Percentiles rank a stretch among this genome's conserved stretches.
Evolutionary conservation across 37 sponge, comb jelly and placozoan species (phyloP).

Genomic region (Ianthella basta): DNA sequence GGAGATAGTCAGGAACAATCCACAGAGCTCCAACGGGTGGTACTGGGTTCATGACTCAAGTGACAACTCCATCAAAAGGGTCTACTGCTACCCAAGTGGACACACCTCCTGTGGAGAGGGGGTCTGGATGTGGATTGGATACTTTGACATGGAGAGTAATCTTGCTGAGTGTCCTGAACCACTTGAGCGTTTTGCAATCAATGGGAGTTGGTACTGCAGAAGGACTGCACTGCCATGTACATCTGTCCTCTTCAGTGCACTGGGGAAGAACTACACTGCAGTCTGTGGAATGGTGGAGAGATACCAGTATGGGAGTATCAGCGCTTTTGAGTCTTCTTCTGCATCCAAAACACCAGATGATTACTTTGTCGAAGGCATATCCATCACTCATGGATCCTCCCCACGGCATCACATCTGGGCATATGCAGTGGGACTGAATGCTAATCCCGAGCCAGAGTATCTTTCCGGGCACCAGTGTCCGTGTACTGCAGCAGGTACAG

Average conservation of each 20-base stretch:
- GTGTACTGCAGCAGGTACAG: neutral
- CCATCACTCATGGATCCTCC: neutral
- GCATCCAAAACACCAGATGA: neutral
- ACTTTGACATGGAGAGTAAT: neutral
- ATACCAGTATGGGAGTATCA: neutral
- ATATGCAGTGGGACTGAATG: conserved; percentile 22
- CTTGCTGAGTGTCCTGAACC: neutral
- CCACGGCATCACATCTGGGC: conserved; percentile 6
- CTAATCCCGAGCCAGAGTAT: neutral
- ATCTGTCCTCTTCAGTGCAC: conserved; percentile 15
- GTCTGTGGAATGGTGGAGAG: conserved; percentile 32
- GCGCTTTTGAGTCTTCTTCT: neutral
- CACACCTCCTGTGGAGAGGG: conserved; percentile 31
- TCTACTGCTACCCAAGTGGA: conserved; percentile 15
- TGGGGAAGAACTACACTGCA: conserved; percentile 14
- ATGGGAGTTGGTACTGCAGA: conserved; percentile 15
- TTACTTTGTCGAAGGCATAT: neutral
- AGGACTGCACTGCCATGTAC: neutral
- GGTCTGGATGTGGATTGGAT: conserved; percentile 29
- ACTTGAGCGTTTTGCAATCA: conserved; percentile 11
- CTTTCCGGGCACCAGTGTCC: too few relatives aligned
- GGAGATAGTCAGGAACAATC: neutral
- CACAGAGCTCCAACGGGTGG: conserved; percentile 10
- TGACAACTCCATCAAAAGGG: neutral
- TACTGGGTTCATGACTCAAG: neutral